A percentile compares a stretch with the other conserved stretches of the same genome.
phyloP scores from a whole-genome alignment of 2,113 vertebrate genomes.

The Glaucomys volans region DNA sequence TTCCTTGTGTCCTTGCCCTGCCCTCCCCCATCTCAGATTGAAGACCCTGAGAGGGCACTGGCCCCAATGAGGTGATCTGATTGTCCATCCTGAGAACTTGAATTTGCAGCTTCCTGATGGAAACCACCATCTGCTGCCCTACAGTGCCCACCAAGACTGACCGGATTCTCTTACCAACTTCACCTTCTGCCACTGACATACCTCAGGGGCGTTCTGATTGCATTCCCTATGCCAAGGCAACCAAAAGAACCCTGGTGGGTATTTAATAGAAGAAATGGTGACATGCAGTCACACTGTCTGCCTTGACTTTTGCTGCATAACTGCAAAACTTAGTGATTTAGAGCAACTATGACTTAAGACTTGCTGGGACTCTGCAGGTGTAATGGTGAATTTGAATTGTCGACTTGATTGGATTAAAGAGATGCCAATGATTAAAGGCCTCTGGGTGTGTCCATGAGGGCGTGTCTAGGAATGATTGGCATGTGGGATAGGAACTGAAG shows the following conservation, averaged over 20 bases:
- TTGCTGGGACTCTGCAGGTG: not conserved
- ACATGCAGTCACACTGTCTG: rapidly evolving
- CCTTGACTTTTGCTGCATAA: not conserved
- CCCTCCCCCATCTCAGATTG: too few species aligned
- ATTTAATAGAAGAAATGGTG: not conserved
- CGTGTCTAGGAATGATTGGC: too few species aligned
- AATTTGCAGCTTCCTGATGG: not conserved
- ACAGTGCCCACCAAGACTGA: not conserved
- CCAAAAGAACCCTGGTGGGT: not conserved
- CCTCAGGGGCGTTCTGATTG: not conserved
- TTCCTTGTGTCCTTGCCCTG: not conserved
- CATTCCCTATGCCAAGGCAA: not conserved
- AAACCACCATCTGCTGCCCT: not conserved
- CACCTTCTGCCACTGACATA: not conserved
- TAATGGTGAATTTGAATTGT: too few species aligned
- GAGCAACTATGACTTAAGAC: not conserved
- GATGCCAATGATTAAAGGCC: too few species aligned
- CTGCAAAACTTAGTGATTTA: not conserved
- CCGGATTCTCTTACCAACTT: not conserved
- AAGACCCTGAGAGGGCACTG: not conserved
- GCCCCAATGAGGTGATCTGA: not conserved
- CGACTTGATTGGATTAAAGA: too few species aligned
- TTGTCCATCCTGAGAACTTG: not conserved
- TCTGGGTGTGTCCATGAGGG: too few species aligned
- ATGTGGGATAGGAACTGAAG: too few species aligned